Percentiles rank a stretch among this genome's conserved stretches.
These are phyloP conservation scores for Xenentodon cancila DNA, from an alignment of 2,797 vertebrate species.

Conservation along the genomic window DNA sequence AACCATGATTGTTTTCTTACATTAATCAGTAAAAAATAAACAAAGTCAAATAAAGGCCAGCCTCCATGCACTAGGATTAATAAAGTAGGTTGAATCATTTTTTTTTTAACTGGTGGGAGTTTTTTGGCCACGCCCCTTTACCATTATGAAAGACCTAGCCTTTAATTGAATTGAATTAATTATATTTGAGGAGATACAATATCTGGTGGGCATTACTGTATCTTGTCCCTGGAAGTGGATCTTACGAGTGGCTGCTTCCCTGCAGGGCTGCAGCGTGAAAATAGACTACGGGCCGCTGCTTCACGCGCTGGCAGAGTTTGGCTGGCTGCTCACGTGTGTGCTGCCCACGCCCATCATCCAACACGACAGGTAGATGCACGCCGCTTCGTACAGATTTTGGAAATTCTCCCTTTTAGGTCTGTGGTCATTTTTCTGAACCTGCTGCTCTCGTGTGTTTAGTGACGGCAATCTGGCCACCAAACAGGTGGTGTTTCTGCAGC, in stretches of 20 bases:
- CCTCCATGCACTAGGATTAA: no score
- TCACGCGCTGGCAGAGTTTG: constrained; percentile 96
- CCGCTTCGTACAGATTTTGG: background rate
- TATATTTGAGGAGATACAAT: no score
- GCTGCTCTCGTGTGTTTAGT: constrained; percentile 63
- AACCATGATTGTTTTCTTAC: no score
- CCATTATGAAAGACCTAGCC: no score
- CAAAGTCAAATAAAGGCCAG: no score
- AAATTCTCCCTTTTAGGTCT: background rate
- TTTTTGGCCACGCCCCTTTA: no score
- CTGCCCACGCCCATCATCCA: constrained; percentile 93
- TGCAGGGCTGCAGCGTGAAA: constrained; percentile 90
- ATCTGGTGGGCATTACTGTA: no score
- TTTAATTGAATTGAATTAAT: no score
- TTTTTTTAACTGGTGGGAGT: no score
- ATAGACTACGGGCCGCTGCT: constrained; percentile 95
- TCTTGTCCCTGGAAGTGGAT: no score
- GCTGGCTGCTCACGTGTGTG: constrained; percentile 96
- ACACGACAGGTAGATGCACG: constrained; percentile 88
- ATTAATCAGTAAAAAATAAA: no score
- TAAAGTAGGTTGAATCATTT: no score
- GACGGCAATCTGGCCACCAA: constrained; percentile 97
- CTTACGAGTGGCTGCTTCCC: background rate
- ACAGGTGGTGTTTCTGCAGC: constrained; percentile 95
- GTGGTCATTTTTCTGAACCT: background rate